Evolutionary conservation across 2,797 vertebrate genomes (phyloP).

Genomic region (Lateolabrax maculatus): DNA sequence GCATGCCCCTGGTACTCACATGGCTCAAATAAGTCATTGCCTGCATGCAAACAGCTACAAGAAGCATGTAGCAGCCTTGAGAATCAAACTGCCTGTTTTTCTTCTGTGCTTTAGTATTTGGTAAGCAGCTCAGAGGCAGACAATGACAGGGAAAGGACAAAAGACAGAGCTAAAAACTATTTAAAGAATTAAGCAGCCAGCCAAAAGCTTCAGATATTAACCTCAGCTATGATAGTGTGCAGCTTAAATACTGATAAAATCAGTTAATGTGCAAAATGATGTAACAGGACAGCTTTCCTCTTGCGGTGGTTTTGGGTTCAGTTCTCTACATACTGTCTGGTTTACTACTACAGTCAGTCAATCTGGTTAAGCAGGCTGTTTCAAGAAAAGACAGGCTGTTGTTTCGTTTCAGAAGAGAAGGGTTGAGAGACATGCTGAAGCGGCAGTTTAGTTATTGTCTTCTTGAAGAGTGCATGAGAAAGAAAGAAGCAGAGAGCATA

Average conservation of each 20-base stretch:
- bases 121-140: conserved; percentile 50
- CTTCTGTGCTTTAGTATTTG: conserved; percentile 30
- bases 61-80: conserved; percentile 11
- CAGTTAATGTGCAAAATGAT: not conserved
- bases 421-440: conserved; percentile 85
- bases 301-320: conserved; percentile 73
- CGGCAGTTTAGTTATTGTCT: conserved; percentile 78
- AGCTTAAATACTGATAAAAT: conserved; percentile 11
- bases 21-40: not conserved
- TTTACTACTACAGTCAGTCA: conserved; percentile 61
- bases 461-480: conserved; percentile 79
- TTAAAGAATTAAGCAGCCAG: conserved; percentile 59
- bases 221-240: conserved; percentile 2
- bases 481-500: conserved; percentile 68
- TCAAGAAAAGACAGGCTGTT: conserved; percentile 69
- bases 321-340: conserved; percentile 85
- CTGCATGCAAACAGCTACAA: not conserved
- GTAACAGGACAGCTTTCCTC: not conserved
- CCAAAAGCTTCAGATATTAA: conserved; percentile 74
- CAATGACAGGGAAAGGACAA: conserved; percentile 24
- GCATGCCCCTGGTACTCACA: not conserved
- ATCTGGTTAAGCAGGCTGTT: conserved; percentile 79
- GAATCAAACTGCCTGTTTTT: not conserved
- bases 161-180: conserved; percentile 35
- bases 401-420: conserved; percentile 71